A percentile compares a stretch with the other conserved stretches of the same genome.
Conservation (phyloP, 1,140 invertebrate genomes). For the Agraylea sexmaculata region DNA sequence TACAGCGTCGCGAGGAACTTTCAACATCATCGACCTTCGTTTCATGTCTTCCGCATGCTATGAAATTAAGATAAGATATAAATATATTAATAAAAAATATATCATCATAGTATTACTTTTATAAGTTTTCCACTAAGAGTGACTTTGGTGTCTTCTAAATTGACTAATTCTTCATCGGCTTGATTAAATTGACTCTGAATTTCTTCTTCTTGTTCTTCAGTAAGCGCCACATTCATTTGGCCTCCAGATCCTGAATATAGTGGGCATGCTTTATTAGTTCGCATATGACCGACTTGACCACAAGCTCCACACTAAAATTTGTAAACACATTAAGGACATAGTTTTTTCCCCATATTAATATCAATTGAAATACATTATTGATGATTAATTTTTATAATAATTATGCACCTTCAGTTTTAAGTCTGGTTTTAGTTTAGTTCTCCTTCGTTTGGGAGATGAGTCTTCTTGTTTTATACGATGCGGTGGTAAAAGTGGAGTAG, state of each 20-base stretch:
- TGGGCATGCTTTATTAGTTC: constrained; percentile 95
- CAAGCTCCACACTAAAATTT: constrained; percentile 77
- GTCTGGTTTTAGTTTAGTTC: constrained; percentile 78
- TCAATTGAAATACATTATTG: not conserved
- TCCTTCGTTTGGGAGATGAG: constrained; percentile 57
- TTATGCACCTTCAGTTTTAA: constrained; percentile 61
- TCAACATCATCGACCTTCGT: constrained; percentile 63
- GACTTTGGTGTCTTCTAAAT: constrained; percentile 85
- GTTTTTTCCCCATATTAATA: not conserved
- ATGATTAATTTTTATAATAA: not conserved
- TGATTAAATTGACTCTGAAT: constrained; percentile 62
- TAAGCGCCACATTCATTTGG: constrained; percentile 60
- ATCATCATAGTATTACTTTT: too few species aligned
- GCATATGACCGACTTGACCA: constrained; percentile 73
- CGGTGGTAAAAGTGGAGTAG: constrained; percentile 26
- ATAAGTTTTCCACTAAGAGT: constrained; percentile 71
- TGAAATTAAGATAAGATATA: constrained; percentile 7
- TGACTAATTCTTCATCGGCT: constrained; percentile 78
- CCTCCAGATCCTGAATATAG: constrained; percentile 64
- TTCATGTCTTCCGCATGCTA: constrained; percentile 74
- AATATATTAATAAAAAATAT: too few species aligned
- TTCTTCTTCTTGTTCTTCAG: constrained; percentile 72
- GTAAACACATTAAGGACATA: constrained; percentile 27
- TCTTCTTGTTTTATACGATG: constrained; percentile 43
- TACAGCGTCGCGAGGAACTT: constrained; percentile 70